These are phyloP conservation scores for Chondrilla cf. caribensis DNA, from an alignment of 37 sponge, comb jelly and placozoan species.

Conservation along the genomic window DNA sequence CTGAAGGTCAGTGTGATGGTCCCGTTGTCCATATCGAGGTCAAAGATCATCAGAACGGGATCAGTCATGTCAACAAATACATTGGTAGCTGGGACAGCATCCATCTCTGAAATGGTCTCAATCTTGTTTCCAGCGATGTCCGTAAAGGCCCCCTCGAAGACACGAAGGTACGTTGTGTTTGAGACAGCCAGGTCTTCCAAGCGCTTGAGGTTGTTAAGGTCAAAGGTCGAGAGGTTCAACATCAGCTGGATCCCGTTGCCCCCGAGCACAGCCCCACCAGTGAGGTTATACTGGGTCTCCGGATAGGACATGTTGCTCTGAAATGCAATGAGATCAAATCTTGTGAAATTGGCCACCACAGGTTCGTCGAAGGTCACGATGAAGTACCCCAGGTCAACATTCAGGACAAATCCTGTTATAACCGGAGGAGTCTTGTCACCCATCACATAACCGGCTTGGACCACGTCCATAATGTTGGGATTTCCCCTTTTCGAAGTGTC, in stretches of 20 bases:
- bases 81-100: constrained; percentile 49
- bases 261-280: constrained; percentile 46
- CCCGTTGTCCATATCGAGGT: constrained; percentile 75
- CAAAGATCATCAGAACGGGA: constrained; percentile 61
- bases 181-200: constrained; percentile 43
- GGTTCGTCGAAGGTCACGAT: constrained; percentile 78
- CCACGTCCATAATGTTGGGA: neutral
- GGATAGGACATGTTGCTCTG: constrained; percentile 47
- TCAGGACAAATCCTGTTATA: constrained; percentile 37
- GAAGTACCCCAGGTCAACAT: constrained; percentile 59
- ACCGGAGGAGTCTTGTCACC: constrained; percentile 64
- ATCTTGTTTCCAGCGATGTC: constrained; percentile 79
- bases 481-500: constrained; percentile 33
- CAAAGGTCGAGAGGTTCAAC: constrained; percentile 46
- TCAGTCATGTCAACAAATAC: constrained; percentile 48
- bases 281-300: constrained; percentile 51
- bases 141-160: constrained; percentile 36
- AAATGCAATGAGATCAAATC: constrained; percentile 46
- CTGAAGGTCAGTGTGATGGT: constrained; percentile 55
- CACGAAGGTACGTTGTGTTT: constrained; percentile 54
- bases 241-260: constrained; percentile 55
- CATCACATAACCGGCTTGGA: constrained; percentile 43
- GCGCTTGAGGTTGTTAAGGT: constrained; percentile 74
- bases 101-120: constrained; percentile 3
- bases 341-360: constrained; percentile 54